A percentile compares a stretch with the other conserved stretches of the same genome.
Conservation (phyloP, 2,888 invertebrate species). For the Ypsolopha scabrella region DNA sequence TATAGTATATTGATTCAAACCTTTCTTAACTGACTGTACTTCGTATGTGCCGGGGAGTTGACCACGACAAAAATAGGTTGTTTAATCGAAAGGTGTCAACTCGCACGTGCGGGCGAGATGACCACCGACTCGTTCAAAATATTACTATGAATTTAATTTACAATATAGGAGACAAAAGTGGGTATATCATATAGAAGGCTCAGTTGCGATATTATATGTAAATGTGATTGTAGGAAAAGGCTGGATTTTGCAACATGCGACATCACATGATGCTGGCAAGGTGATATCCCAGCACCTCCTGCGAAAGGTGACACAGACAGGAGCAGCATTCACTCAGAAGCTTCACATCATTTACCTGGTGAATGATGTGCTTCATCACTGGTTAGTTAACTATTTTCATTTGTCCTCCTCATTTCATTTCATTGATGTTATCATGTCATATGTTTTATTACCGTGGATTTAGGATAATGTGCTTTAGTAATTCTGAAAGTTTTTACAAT, state of each 20-base stretch:
- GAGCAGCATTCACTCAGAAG: constrained; percentile 88
- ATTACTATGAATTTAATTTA: no score
- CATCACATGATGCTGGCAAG: constrained; percentile 83
- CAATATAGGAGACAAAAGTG: no score
- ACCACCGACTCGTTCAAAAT: no score
- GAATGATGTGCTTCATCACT: constrained; percentile 98
- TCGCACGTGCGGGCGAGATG: no score
- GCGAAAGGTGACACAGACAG: constrained; percentile 79
- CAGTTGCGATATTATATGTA: background rate
- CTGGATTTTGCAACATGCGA: constrained; percentile 96
- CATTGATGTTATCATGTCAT: background rate
- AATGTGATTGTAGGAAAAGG: constrained; percentile 77
- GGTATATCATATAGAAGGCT: no score
- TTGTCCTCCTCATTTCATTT: constrained; percentile 3
- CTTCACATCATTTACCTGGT: constrained; percentile 98
- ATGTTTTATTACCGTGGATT: background rate
- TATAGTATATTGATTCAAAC: no score
- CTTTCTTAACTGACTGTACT: no score
- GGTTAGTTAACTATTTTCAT: constrained; percentile 72
- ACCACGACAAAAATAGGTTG: no score
- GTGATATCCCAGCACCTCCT: constrained; percentile 92
- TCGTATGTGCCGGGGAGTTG: no score
- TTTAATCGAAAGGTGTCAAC: no score
- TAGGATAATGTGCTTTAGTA: no score
- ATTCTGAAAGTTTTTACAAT: no score